These are phyloP conservation scores for Drosophila diplacantha DNA, from an alignment of 2,888 invertebrate species.

Conservation along the genomic window DNA sequence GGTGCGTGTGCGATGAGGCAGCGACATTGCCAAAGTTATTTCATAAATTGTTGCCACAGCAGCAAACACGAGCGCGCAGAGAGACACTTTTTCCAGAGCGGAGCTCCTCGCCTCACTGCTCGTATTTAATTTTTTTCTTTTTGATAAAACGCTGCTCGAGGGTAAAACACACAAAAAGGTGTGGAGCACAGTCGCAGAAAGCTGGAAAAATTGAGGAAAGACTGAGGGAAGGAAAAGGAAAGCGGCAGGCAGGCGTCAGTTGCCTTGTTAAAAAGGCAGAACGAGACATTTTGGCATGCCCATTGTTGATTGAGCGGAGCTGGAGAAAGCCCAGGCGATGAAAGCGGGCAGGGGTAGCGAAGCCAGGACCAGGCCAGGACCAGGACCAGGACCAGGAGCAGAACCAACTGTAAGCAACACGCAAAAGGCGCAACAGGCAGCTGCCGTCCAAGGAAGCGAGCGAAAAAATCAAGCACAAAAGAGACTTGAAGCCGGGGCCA, in stretches of 20 bases:
- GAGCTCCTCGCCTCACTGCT: not conserved
- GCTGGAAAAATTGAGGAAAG: not conserved
- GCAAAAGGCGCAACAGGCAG: constrained; percentile 70
- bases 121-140: constrained; percentile 5
- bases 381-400: not conserved
- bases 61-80: constrained; percentile 46
- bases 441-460: constrained; percentile 20
- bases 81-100: constrained; percentile 5
- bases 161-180: constrained; percentile 34
- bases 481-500: constrained; percentile 19
- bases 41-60: constrained; percentile 72
- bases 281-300: constrained; percentile 62
- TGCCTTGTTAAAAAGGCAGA: constrained; percentile 60
- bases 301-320: constrained; percentile 45
- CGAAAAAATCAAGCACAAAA: constrained; percentile 18
- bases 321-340: not conserved
- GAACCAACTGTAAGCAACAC: constrained; percentile 60
- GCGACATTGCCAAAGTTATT: constrained; percentile 65
- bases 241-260: constrained; percentile 31
- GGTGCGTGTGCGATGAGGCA: constrained; percentile 18
- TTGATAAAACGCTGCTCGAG: constrained; percentile 25
- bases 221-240: not conserved
- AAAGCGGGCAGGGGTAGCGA: not conserved
- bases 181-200: constrained; percentile 15
- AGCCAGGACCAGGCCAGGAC: not conserved